phyloP scores from a whole-genome alignment of 2,797 vertebrate species.

The Semotilus atromaculatus region DNA sequence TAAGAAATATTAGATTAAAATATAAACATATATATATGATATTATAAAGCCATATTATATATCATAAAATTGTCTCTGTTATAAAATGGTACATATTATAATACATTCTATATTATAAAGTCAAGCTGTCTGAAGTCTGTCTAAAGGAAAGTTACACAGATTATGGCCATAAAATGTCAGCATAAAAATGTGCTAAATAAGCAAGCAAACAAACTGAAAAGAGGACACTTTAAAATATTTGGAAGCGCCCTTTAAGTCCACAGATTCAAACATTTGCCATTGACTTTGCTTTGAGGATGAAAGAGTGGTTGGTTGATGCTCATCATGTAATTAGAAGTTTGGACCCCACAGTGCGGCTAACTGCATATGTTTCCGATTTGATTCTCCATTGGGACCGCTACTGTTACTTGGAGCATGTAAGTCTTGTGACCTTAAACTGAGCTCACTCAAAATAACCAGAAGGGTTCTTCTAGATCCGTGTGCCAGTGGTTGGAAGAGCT shows the following conservation, averaged over 20 bases:
- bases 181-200: not conserved
- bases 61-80: not conserved
- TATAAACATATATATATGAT: not conserved
- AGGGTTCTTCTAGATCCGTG: conserved; percentile 44
- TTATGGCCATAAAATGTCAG: not conserved
- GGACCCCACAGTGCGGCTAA: conserved; percentile 30
- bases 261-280: not conserved
- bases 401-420: conserved; percentile 17
- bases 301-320: conserved; percentile 39
- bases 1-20: not conserved
- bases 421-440: conserved; percentile 39
- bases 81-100: not conserved
- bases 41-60: not conserved
- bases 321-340: conserved; percentile 55
- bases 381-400: conserved; percentile 31
- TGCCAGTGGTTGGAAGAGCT: conserved; percentile 48
- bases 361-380: conserved; percentile 56
- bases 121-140: not conserved
- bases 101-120: not conserved
- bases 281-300: conserved; percentile 21
- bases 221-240: not conserved
- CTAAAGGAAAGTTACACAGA: not conserved
- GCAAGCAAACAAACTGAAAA: conserved; percentile 21
- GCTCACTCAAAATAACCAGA: conserved; percentile 50
- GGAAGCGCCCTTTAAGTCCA: conserved; percentile 10